phyloP scores from a whole-genome alignment of 2,113 vertebrate species.

The Campylomormyrus numenius region DNA sequence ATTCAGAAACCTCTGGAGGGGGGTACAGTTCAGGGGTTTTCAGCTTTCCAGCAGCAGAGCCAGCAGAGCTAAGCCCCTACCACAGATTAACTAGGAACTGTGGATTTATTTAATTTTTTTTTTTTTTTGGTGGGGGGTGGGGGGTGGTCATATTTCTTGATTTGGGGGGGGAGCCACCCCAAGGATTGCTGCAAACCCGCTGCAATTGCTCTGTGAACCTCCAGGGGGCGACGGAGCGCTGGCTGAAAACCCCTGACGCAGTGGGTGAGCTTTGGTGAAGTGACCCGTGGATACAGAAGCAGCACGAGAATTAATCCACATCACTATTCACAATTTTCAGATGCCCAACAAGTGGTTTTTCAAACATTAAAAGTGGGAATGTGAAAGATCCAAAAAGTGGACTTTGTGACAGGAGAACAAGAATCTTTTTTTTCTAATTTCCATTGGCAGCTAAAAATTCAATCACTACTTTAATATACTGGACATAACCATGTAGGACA shows the following conservation, averaged over 20 bases:
- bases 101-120: background rate
- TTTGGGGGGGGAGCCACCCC: background rate
- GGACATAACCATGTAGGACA: background rate
- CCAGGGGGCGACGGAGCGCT: background rate
- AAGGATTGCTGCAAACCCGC: background rate
- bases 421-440: background rate
- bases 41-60: background rate
- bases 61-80: background rate
- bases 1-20: background rate
- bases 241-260: background rate
- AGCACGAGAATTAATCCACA: background rate
- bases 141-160: background rate
- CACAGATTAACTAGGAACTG: background rate
- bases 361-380: background rate
- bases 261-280: background rate
- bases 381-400: background rate
- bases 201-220: too few relatives aligned
- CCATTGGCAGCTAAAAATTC: background rate
- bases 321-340: background rate
- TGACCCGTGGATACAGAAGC: background rate
- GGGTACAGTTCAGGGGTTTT: background rate
- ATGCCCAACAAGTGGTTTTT: background rate
- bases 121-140: background rate
- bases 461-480: background rate
- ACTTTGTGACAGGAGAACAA: background rate